Evolutionary conservation across 2,888 invertebrate genomes (phyloP).

Genomic region (Chymomyza amoena): DNA sequence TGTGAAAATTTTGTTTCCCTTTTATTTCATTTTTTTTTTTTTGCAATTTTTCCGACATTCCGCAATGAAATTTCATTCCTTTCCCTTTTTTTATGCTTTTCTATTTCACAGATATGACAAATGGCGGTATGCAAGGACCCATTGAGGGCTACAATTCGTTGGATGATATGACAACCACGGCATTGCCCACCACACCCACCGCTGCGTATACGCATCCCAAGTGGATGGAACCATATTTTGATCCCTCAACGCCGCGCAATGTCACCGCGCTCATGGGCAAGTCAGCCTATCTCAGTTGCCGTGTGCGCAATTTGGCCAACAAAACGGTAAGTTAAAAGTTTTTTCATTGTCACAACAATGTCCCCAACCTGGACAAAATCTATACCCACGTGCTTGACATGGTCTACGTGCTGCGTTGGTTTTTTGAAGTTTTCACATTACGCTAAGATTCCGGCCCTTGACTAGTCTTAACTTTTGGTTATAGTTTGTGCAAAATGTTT

Average conservation of each 20-base stretch:
- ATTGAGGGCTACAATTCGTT: slow-evolving; percentile 77
- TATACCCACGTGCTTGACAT: not conserved
- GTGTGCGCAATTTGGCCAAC: slow-evolving; percentile 78
- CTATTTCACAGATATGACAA: slow-evolving; percentile 74
- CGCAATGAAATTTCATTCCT: not conserved
- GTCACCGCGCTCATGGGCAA: slow-evolving; percentile 90
- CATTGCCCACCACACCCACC: slow-evolving; percentile 65
- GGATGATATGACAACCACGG: slow-evolving; percentile 66
- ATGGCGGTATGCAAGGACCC: slow-evolving; percentile 77
- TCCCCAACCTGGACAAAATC: not conserved
- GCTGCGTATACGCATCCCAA: slow-evolving; percentile 75
- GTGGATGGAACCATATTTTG: slow-evolving; percentile 85
- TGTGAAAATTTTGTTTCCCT: not conserved
- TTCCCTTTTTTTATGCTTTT: not conserved
- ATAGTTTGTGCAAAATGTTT: slow-evolving; percentile 33
- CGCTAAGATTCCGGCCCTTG: not conserved
- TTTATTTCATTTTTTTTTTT: not conserved
- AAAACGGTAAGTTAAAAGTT: slow-evolving; percentile 77
- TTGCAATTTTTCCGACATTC: not conserved
- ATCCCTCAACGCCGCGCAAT: slow-evolving; percentile 86
- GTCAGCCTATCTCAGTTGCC: slow-evolving; percentile 80
- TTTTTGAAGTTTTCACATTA: slow-evolving; percentile 11
- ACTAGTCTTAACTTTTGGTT: slow-evolving; percentile 18
- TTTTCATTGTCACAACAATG: not conserved
- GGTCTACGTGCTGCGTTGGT: not conserved